Evolutionary conservation across 2,797 vertebrate genomes (phyloP), one percentile per base, ranked within the genome.

Genomic region (Danio jaintianensis): DNA sequence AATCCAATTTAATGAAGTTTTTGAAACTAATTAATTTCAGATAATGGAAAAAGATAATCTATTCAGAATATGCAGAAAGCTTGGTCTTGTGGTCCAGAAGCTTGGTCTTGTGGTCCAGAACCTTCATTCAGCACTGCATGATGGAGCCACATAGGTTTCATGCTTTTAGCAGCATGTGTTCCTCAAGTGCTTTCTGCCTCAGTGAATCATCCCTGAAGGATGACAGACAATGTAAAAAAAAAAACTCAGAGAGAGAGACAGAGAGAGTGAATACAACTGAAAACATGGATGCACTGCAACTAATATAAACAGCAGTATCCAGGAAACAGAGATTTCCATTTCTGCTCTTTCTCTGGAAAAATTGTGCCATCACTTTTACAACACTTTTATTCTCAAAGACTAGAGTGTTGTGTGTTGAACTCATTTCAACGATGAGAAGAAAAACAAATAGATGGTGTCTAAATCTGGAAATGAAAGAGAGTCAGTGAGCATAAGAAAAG

Each of bases 291-390:
- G 15, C 40, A 38, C 22, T 20, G 45, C 0, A 74, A 59, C 56
- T 59, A 18, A 75, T 20, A 67, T 81, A 78, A 56, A 66, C 59
- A 75, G 45, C 63, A 22, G 22, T 29, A 66, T 71, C 52, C 13
- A 70, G 75, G 16, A 70, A 68, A 81, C 52, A 61, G 22, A 77
- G 70, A 71, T 75, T 80, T 53, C 61, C 55, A 78, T 70, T 74
- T 72, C 45, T 71, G 75, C 38, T 78, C 22, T 64, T 75, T 71
- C 80, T 82, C 74, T 15, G 29, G 12, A 61, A 50, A 75, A 75
- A 79, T 11, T 8, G 15, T 50, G 15, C 15, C 48, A 70, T 64
- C 70, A 61, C 53, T 55, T 7, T 18, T 61, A 63, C 12, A 20
- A 22, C 2, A 18, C 40, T 62, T 59, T 43, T 4, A 13, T 52